Conservation (phyloP, 1,140 invertebrate species). For the Archivesica marissinica region DNA sequence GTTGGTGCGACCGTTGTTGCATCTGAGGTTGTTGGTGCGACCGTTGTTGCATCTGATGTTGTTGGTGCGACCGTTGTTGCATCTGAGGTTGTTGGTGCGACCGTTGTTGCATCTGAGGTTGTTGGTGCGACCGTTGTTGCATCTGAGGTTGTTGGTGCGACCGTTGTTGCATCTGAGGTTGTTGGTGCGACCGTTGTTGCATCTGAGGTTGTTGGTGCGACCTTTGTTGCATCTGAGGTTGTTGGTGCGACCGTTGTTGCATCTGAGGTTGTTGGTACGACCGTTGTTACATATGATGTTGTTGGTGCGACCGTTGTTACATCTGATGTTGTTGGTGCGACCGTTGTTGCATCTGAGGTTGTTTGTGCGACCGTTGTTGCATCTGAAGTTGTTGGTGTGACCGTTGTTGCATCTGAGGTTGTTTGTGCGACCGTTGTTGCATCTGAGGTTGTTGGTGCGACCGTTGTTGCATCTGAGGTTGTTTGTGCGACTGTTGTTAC, state of each 20-base stretch:
- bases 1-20: no score
- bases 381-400: not conserved
- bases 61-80: no score
- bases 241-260: not conserved
- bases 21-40: no score
- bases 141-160: no score
- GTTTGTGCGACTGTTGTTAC: not conserved
- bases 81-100: no score
- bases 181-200: no score
- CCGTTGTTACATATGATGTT: slow-evolving; percentile 6
- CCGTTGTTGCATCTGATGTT: no score
- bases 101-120: no score
- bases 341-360: not conserved
- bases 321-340: not conserved
- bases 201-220: not conserved
- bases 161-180: no score
- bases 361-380: slow-evolving; percentile 22
- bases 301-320: not conserved
- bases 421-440: no score
- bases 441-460: slow-evolving; percentile 20
- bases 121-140: no score
- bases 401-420: not conserved
- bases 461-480: not conserved
- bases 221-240: slow-evolving; percentile 3
- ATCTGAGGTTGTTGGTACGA: not conserved